phyloP scores from a whole-genome alignment of 2,113 vertebrate species.

The Scatophagus argus region DNA sequence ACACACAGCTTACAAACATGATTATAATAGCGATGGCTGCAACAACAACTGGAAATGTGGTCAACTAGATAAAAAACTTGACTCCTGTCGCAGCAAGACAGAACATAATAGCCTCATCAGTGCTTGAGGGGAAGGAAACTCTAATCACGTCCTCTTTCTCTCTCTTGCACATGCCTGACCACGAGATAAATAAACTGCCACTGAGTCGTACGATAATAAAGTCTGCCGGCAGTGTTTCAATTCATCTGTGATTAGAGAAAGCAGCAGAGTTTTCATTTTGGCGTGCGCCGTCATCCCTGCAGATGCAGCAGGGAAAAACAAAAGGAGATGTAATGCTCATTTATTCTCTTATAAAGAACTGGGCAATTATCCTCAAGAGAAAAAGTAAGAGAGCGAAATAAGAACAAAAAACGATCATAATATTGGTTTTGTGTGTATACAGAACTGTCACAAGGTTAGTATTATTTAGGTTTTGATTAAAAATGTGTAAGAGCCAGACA shows the following conservation, averaged over 20 bases:
- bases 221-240: constrained; percentile 65
- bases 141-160: constrained; percentile 48
- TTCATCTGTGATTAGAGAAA: constrained; percentile 73
- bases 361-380: constrained; percentile 50
- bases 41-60: constrained; percentile 55
- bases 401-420: constrained; percentile 8
- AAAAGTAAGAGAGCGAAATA: constrained; percentile 26
- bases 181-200: constrained; percentile 67
- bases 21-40: constrained; percentile 48
- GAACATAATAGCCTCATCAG: constrained; percentile 46
- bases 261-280: constrained; percentile 62
- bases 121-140: constrained; percentile 56
- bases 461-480: constrained; percentile 44
- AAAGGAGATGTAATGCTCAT: constrained; percentile 57
- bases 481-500: constrained; percentile 36
- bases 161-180: constrained; percentile 51
- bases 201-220: constrained; percentile 67
- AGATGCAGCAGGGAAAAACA: constrained; percentile 46
- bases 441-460: neutral
- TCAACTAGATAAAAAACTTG: constrained; percentile 57
- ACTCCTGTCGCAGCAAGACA: constrained; percentile 47
- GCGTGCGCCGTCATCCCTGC: constrained; percentile 41
- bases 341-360: constrained; percentile 64
- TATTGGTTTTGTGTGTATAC: neutral
- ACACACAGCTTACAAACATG: constrained; percentile 61